Evolutionary conservation across 2,113 vertebrate genomes (phyloP).

Genomic region (Aptenodytes patagonicus): DNA sequence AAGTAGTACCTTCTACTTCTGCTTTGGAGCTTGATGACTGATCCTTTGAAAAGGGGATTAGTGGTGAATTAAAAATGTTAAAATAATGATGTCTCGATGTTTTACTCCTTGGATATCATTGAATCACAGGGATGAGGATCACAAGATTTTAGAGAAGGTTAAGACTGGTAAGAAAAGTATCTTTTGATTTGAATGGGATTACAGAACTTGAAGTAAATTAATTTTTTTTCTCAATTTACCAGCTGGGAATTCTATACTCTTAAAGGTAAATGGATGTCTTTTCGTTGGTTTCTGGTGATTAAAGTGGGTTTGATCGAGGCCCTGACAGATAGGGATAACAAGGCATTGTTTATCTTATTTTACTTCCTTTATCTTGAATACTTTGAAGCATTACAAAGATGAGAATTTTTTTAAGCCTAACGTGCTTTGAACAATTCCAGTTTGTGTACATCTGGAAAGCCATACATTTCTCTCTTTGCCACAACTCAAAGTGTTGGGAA

Average conservation of each 20-base stretch:
- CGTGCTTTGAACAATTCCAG: neutral
- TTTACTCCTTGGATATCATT: neutral
- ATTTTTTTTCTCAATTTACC: neutral
- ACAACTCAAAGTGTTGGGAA: neutral
- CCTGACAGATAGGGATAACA: neutral
- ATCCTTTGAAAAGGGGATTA: neutral
- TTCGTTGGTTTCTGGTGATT: neutral
- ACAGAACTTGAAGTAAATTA: neutral
- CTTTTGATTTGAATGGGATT: neutral
- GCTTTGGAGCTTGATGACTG: neutral
- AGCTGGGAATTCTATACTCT: neutral
- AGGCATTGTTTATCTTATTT: neutral
- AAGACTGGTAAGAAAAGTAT: neutral
- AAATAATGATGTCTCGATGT: neutral
- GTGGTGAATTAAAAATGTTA: neutral
- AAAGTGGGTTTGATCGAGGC: neutral
- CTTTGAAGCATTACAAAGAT: neutral
- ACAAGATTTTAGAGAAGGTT: neutral
- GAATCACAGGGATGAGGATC: neutral
- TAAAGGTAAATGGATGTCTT: neutral
- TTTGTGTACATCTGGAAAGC: neutral
- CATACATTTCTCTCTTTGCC: neutral
- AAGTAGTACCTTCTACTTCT: neutral
- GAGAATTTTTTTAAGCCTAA: neutral
- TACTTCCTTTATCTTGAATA: neutral